Percentiles rank a stretch among this genome's conserved stretches.
phyloP scores from a whole-genome alignment of 1,140 invertebrate species.

The Drosophila truncata region DNA sequence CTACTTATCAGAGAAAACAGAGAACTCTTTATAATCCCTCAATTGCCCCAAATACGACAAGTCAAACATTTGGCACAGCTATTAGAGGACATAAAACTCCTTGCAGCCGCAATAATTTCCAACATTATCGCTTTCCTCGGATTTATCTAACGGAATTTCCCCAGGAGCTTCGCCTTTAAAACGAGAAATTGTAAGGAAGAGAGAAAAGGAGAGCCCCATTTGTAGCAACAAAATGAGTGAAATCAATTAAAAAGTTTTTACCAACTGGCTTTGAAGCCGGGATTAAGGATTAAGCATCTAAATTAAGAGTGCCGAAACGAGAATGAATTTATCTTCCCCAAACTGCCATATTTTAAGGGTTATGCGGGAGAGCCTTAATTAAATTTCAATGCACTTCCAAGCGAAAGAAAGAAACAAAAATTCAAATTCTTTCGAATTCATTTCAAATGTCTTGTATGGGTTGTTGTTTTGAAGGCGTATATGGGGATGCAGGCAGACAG shows the following conservation, averaged over 20 bases:
- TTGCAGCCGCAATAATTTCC: slow-evolving; percentile 12
- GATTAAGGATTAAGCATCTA: slow-evolving; percentile 68
- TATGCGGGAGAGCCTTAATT: slow-evolving; percentile 60
- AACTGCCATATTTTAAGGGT: slow-evolving; percentile 33
- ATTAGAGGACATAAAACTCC: slow-evolving; percentile 15
- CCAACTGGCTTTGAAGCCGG: slow-evolving; percentile 47
- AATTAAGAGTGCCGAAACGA: slow-evolving; percentile 59
- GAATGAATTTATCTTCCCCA: slow-evolving; percentile 26
- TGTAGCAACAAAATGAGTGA: slow-evolving; percentile 37
- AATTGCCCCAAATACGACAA: neutral
- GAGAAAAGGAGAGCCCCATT: slow-evolving; percentile 22
- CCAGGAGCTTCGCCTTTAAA: slow-evolving; percentile 7
- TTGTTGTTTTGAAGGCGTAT: neutral
- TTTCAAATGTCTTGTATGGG: slow-evolving; percentile 48
- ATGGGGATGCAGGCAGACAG: slow-evolving; percentile 1
- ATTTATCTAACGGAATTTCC: slow-evolving; percentile 18
- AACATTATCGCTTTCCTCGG: slow-evolving; percentile 5
- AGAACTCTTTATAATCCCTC: neutral
- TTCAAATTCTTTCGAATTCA: slow-evolving; percentile 38
- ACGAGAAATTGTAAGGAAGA: slow-evolving; percentile 12
- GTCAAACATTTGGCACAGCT: slow-evolving; percentile 14
- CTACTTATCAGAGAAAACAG: neutral
- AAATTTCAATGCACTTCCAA: slow-evolving; percentile 57
- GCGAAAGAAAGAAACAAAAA: slow-evolving; percentile 22
- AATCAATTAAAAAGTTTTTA: slow-evolving; percentile 79